Base-by-base conservation (phyloP, 1,140 invertebrate species). In the Saccostrea echinata region DNA sequence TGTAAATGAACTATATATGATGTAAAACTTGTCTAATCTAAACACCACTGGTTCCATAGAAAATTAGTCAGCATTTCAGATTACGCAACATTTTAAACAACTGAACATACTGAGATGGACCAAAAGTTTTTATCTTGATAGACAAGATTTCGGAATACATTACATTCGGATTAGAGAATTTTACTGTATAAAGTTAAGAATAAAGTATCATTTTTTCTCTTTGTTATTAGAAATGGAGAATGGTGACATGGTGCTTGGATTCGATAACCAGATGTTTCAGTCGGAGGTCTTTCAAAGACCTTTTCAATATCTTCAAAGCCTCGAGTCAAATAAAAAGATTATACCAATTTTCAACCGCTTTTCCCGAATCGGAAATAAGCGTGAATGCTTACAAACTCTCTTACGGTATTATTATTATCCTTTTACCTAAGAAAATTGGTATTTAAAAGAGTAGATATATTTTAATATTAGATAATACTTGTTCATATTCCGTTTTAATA, bases 271-370 rank as follows among this genome's bases (percentile, higher is more conserved):
- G 61, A 89, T 92, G 86, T 93, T 93, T 80, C 51, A 82, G 81
- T 92, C 92, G 85, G 90, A 89, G 53, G 86, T 91, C 2, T 94
- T 92, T 84, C 93, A 94, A 87, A 84, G 92, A 76, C 92, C 93
- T 16, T 93, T 86, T 84, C 92, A 93, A 81, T 94, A 94, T 85
- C 88, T 94, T 12, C 71, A 30, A 30, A 35, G 88, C 9, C 83
- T 90, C 6, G 88, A 89, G 35, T n/a, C 55, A 51, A 81, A 64
- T 30, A 61, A 87, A 16, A 53, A 61, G 80, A 53, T 30, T 24
- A 24, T 88, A 3, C 57, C 43, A 68, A 87, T 83, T 87, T 61
- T 91, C 12, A 24, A 85, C 24, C 85, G 85, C 13, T 35, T 33
- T 33, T 13, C 18, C 57, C 83, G 87, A 84, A 84, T 84, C 35